These are phyloP conservation scores for Cyclargus thomasi DNA, from an alignment of 1,140 invertebrate genomes.

Conservation along the genomic window DNA sequence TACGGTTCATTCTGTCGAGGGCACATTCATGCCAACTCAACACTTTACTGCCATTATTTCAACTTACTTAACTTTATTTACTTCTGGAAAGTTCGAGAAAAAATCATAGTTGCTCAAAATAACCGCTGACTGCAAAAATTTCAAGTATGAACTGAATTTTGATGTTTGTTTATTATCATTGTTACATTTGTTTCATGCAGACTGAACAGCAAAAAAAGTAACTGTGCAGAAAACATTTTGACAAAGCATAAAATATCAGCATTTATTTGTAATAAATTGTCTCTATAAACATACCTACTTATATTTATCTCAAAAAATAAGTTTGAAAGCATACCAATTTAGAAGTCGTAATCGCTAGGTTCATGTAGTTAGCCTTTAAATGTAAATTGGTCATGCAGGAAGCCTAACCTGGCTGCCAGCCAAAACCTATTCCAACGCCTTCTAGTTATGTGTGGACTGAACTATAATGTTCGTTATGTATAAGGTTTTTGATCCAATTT, in stretches of 20 bases:
- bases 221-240: too few relatives aligned
- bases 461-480: too few relatives aligned
- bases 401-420: background rate
- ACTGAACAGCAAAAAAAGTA: too few relatives aligned
- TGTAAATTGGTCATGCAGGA: background rate
- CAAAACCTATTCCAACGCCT: background rate
- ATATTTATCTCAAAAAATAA: too few relatives aligned
- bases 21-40: slow-evolving; percentile 32
- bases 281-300: too few relatives aligned
- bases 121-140: background rate
- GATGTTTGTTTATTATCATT: background rate
- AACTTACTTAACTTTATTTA: background rate
- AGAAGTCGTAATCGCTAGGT: too few relatives aligned
- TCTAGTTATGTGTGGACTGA: too few relatives aligned
- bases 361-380: background rate
- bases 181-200: too few relatives aligned
- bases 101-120: background rate
- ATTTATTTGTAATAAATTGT: too few relatives aligned
- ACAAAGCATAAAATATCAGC: too few relatives aligned
- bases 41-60: slow-evolving; percentile 19
- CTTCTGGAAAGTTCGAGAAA: background rate
- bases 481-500: too few relatives aligned
- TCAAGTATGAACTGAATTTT: background rate
- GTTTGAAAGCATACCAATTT: too few relatives aligned
- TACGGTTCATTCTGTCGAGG: slow-evolving; percentile 65